Base-by-base conservation (phyloP, 2,888 invertebrate species). In the Charanyca ferruginea region DNA sequence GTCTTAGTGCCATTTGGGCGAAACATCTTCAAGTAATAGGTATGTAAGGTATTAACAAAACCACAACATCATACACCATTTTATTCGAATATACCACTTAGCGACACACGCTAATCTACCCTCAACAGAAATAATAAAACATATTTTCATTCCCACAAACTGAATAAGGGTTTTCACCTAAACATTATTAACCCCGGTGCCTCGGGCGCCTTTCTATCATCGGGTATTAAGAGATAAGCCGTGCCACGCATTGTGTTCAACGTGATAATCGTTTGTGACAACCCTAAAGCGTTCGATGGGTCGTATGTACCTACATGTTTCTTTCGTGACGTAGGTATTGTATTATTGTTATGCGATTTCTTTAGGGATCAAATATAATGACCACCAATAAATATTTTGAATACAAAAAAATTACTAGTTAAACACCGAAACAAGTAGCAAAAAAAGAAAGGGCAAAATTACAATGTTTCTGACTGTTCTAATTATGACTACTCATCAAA, bases 151-250 rank as follows among this genome's bases (percentile, higher is more conserved):
- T 78, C 58, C 64, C 65, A 66, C 66, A 72, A 72, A 63, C 61
- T 69, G 62, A 77, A 66, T 75, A 75, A 68, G 59, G 65, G 73
- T 64, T 67, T 52, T 58, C 70, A 75, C 76, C 71, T 77, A 83
- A 81, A 80, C 72, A 75, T 85, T 85, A 84, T 81, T 82, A 79
- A 75, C 68, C 72, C 57, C 51, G 59, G 68, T 67, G 69, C 63
- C 63, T 67, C 51, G 51, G 64, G 77, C 77, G 80, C 78, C 79
- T 75, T 83, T 85, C 85, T 81, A 86, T 87, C 85, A 88, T 80
- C 83, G 71, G 72, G 87, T 68, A 86, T 88, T 88, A 88, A 70
- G 83, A 86, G 86, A 86, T 88, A 83, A 86, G 79, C 75, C 71
- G 69, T 71, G 72, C 78, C 73, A 77, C 74, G 72, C 76, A 76